Base-by-base conservation (phyloP, 2,888 invertebrate species). In the Drosophila seclusa region DNA sequence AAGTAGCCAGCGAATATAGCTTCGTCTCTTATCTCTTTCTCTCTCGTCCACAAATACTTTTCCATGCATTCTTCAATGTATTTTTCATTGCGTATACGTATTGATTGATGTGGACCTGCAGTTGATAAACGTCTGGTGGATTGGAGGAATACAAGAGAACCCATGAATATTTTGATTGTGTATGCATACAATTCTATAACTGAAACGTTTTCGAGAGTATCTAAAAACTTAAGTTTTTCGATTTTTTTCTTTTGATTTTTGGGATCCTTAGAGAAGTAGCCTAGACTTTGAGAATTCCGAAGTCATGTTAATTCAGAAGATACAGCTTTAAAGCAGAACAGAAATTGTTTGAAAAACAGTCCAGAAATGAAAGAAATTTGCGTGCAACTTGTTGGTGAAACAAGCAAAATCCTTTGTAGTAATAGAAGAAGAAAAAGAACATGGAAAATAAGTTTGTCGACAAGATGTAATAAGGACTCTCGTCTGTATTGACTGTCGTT, bases 391-490 rank as follows among this genome's bases (percentile, higher is more conserved):
- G 78, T 76, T 73, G 72, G 71, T 70, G 77, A 68, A 79, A 88
- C 79, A 88, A 78, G 81, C 73, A 86, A 83, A 86, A 83, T 84
- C 73, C 82, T 73, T 61, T 73, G 62, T 40, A 62, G 55, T 24
- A 48, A 53, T 48, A 21, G 59, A 48, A 55, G 58, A 48, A 40
- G 48, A 18, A 48, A 18, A 50, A 68, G 70, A 84, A 75, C 57
- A 68, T 58, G 72, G 65, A 68, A 72, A 78, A 78, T 64, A 73
- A 83, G 82, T 69, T 86, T 79, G 90, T 87, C 90, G 83, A 83
- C 89, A 73, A 81, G 83, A 86, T 77, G 89, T 83, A 83, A 90
- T 83, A 83, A 86, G 89, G 70, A 80, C 78, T 70, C 67, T 70
- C 68, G 80, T 61, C 76, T 67, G 16, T 45, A 24, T 62, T 52